Percentiles rank a stretch among this genome's conserved stretches.
These are phyloP conservation scores for Zaprionus gabonicus DNA, from an alignment of 1,140 invertebrate genomes.

Conservation along the genomic window DNA sequence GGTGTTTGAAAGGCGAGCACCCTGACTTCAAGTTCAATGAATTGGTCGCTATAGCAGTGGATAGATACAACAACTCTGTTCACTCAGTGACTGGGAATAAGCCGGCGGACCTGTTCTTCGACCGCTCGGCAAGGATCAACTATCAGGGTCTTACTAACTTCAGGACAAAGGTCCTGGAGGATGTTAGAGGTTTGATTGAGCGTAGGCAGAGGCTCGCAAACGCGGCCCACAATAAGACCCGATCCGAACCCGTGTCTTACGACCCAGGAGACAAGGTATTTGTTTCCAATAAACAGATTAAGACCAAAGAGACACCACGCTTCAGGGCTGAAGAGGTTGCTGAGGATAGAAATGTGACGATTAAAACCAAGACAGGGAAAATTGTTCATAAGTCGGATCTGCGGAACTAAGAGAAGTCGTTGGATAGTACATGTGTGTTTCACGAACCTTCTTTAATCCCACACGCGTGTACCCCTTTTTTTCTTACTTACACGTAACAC, in stretches of 20 bases:
- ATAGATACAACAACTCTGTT: conserved; percentile 19
- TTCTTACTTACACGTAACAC: neutral
- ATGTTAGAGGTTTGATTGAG: neutral
- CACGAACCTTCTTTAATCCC: neutral
- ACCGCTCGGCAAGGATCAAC: neutral
- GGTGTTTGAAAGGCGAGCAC: conserved; percentile 6
- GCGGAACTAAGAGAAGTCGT: neutral
- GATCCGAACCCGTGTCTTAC: neutral
- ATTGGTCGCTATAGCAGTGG: conserved; percentile 1
- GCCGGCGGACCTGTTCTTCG: neutral
- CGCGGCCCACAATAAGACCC: neutral
- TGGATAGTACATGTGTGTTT: neutral
- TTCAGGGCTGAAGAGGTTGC: neutral
- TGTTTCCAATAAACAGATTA: neutral
- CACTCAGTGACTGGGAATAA: conserved; percentile 7
- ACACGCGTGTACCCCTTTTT: too few relatives aligned
- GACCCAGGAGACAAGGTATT: neutral
- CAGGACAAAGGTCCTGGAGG: neutral
- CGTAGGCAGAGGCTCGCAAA: neutral
- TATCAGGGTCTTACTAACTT: neutral
- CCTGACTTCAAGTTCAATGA: neutral
- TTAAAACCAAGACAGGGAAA: neutral
- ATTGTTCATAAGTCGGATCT: neutral
- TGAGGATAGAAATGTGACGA: neutral
- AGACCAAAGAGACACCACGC: neutral